Evolutionary conservation across 1,140 invertebrate species (phyloP).

Genomic region (Danaus melanippus): DNA sequence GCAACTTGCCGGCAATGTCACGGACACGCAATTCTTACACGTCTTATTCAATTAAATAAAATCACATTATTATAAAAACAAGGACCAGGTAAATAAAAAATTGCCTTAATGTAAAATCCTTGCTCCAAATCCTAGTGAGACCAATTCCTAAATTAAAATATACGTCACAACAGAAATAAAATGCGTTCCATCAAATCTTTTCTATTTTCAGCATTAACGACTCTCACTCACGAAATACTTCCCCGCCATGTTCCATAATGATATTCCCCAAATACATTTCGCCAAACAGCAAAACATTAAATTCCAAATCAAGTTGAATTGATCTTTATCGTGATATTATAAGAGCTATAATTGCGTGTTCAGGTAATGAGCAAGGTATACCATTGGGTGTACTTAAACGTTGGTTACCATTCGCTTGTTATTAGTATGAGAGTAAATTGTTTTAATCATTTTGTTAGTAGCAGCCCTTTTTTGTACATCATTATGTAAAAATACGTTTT

Average conservation of each 20-base stretch:
- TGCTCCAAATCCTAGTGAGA: too few relatives aligned
- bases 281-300: slow-evolving; percentile 5
- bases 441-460: slow-evolving; percentile 13
- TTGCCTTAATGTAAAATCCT: too few relatives aligned
- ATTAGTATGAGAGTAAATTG: slow-evolving; percentile 16
- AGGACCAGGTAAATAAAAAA: too few relatives aligned
- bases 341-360: slow-evolving; percentile 9
- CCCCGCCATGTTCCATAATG: slow-evolving; percentile 36
- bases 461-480: slow-evolving; percentile 9
- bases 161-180: too few relatives aligned
- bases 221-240: slow-evolving; percentile 33
- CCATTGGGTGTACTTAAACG: slow-evolving; percentile 4
- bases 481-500: too few relatives aligned
- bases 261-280: slow-evolving; percentile 29
- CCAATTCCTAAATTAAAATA: too few relatives aligned
- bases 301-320: slow-evolving; percentile 11
- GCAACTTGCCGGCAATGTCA: too few relatives aligned
- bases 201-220: slow-evolving; percentile 18
- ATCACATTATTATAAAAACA: too few relatives aligned
- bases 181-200: too few relatives aligned
- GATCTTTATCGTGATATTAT: slow-evolving; percentile 5
- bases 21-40: too few relatives aligned
- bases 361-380: background rate
- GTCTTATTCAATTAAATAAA: too few relatives aligned
- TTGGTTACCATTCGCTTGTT: slow-evolving; percentile 9